These are phyloP conservation scores for Chiloscyllium punctatum DNA, from an alignment of 2,797 vertebrate species.

Conservation along the genomic window DNA sequence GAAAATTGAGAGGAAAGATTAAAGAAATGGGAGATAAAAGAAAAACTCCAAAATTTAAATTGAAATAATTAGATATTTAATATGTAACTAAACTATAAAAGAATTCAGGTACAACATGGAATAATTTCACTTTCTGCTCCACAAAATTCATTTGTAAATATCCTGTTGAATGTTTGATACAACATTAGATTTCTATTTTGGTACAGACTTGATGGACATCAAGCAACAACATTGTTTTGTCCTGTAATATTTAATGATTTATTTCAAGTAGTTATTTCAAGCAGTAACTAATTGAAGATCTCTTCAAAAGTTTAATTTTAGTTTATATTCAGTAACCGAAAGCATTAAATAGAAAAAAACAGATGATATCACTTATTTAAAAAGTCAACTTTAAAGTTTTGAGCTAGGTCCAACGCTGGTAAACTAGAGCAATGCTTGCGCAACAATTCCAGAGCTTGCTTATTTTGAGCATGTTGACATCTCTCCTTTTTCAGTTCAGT, in stretches of 20 bases:
- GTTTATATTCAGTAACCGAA: not conserved
- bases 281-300: not conserved
- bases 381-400: not conserved
- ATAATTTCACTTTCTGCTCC: not conserved
- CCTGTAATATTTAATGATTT: not conserved
- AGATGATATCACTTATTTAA: not conserved
- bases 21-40: not conserved
- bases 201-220: not conserved
- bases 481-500: conserved; percentile 45
- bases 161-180: not conserved
- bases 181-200: not conserved
- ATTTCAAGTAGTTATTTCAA: not conserved
- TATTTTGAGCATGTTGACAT: conserved; percentile 41
- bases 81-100: not conserved
- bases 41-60: not conserved
- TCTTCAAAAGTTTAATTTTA: not conserved
- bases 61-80: not conserved
- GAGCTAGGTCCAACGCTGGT: not conserved
- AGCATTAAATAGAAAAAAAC: not conserved
- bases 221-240: not conserved
- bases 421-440: conserved; percentile 42
- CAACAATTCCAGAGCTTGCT: conserved; percentile 44
- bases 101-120: not conserved
- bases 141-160: not conserved
- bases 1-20: not conserved